Evolutionary conservation across 30 jellyfish, hydroid and myxozoan genomes (phyloP).

Genomic region (Aurelia sp.): DNA sequence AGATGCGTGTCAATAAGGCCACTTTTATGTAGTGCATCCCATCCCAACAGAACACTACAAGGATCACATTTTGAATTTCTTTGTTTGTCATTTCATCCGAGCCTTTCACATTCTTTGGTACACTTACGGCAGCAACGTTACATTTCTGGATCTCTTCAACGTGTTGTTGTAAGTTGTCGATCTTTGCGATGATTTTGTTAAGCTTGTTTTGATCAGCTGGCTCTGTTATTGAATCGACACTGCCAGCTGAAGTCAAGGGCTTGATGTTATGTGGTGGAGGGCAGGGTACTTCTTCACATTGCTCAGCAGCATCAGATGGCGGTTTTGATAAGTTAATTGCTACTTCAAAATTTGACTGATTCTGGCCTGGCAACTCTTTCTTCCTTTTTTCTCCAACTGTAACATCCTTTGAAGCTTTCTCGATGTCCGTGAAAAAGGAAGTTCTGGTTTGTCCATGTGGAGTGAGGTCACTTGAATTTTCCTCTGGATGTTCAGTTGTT

Average conservation of each 20-base stretch:
- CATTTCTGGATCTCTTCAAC: no score
- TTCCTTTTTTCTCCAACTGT: conserved; percentile 20
- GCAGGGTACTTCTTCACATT: not conserved
- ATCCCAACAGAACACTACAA: conserved; percentile 1
- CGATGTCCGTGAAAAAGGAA: not conserved
- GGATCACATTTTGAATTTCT: conserved; percentile 2
- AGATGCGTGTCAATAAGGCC: conserved; percentile 36
- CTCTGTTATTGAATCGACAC: no score
- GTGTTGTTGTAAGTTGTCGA: no score
- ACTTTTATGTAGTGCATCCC: conserved; percentile 41
- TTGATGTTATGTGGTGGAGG: no score
- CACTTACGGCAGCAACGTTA: no score
- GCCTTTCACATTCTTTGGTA: not conserved
- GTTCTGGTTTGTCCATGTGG: not conserved
- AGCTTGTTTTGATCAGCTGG: no score
- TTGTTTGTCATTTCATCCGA: not conserved
- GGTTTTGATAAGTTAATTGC: not conserved
- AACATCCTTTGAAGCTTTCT: not conserved
- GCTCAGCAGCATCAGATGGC: not conserved
- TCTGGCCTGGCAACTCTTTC: not conserved
- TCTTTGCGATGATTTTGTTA: no score
- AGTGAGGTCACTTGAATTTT: not conserved
- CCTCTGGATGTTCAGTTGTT: not conserved
- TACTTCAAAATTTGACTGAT: not conserved
- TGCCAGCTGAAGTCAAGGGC: no score